Conservation (phyloP, 2,797 vertebrate genomes). For the Scleropages formosus region DNA sequence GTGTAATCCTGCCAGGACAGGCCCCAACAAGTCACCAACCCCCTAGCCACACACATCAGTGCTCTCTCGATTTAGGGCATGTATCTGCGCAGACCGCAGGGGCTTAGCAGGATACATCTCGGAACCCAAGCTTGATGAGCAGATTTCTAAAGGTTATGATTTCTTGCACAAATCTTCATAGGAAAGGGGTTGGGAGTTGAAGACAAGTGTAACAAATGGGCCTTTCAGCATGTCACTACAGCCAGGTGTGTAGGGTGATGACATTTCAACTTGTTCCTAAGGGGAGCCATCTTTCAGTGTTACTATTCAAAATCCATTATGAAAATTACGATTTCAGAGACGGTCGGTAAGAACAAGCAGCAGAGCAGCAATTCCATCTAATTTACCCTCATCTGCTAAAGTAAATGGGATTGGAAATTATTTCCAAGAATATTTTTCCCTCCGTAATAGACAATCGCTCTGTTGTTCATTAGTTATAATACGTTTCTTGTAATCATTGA, state of each 20-base stretch:
- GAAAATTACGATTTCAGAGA: conserved; percentile 28
- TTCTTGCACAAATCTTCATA: conserved; percentile 12
- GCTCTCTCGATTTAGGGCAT: conserved; percentile 26
- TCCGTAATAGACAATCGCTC: conserved; percentile 20
- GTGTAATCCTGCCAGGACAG: conserved; percentile 41
- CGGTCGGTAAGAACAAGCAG: conserved; percentile 23
- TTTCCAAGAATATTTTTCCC: conserved; percentile 20
- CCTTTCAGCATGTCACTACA: background rate
- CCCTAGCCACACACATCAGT: conserved; percentile 35
- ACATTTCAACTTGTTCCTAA: background rate
- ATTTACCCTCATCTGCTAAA: conserved; percentile 23
- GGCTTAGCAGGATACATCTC: conserved; percentile 35
- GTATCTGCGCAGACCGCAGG: conserved; percentile 26
- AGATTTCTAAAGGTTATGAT: conserved; percentile 36
- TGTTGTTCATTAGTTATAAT: conserved; percentile 27
- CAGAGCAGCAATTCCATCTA: conserved; percentile 23
- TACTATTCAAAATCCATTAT: conserved; percentile 26
- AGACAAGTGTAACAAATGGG: background rate
- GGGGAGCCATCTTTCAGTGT: background rate
- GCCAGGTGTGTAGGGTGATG: background rate
- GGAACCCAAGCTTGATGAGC: conserved; percentile 21
- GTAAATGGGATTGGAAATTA: conserved; percentile 25
- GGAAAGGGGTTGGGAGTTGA: background rate
- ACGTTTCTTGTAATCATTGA: conserved; percentile 14
- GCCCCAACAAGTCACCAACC: conserved; percentile 47